A percentile compares a stretch with the other conserved stretches of the same genome.
Evolutionary conservation across 2,797 vertebrate genomes (phyloP).

Genomic region (Ptychadena robeensis): DNA sequence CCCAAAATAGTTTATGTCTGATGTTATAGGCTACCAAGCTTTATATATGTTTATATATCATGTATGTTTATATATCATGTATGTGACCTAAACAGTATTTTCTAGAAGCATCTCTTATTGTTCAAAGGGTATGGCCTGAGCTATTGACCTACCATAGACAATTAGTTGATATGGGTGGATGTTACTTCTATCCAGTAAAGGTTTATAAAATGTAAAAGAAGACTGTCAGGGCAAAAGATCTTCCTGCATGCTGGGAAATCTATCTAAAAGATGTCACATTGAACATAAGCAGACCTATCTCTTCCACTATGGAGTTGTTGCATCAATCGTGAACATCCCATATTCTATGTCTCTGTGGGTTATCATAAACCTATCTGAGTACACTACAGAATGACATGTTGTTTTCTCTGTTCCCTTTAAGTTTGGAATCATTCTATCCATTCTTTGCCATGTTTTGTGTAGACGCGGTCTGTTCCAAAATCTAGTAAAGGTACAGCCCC

Average conservation of each 20-base stretch:
- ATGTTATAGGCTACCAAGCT: not conserved
- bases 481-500: constrained; percentile 2
- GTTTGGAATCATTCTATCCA: constrained; percentile 11
- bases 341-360: not conserved
- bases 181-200: no score
- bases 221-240: not conserved
- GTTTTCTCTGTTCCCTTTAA: not conserved
- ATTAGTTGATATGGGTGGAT: not conserved
- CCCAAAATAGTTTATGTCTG: not conserved
- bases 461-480: constrained; percentile 37
- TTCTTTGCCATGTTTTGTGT: constrained; percentile 35
- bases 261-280: not conserved
- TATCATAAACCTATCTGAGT: not conserved
- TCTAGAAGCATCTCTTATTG: not conserved
- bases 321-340: not conserved
- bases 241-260: not conserved
- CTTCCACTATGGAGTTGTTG: not conserved
- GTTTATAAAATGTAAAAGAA: no score
- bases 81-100: not conserved
- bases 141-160: not conserved
- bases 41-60: not conserved
- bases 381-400: not conserved
- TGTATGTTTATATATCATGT: not conserved
- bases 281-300: not conserved
- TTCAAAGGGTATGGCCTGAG: not conserved